Conservation (phyloP, 2,113 vertebrate genomes). For the Camelus bactrianus region DNA sequence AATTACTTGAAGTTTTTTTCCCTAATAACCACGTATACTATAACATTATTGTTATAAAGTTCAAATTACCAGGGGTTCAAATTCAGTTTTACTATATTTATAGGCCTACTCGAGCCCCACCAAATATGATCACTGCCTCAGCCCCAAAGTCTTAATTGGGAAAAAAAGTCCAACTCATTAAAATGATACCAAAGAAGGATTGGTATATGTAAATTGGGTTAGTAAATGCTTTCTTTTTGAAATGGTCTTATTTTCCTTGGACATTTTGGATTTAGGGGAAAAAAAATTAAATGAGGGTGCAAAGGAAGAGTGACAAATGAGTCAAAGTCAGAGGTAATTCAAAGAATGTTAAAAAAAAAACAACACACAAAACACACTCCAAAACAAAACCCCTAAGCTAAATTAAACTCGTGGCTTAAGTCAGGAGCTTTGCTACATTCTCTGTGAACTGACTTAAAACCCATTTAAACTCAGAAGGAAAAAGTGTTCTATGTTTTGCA, state of each 20-base stretch:
- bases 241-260: background rate
- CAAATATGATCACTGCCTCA: background rate
- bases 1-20: background rate
- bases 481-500: background rate
- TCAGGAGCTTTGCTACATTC: background rate
- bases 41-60: background rate
- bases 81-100: background rate
- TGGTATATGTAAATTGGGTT: background rate
- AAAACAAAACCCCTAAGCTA: background rate
- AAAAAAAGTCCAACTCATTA: background rate
- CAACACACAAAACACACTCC: background rate
- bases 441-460: conserved; percentile 6
- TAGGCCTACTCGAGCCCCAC: background rate
- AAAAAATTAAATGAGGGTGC: background rate
- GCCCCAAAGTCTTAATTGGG: background rate
- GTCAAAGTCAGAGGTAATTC: background rate
- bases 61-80: background rate
- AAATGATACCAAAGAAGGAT: background rate
- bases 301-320: background rate
- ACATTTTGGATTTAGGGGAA: background rate
- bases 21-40: background rate
- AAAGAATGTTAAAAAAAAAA: background rate
- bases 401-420: background rate
- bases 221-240: background rate
- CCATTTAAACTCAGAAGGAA: background rate